Conservation (phyloP, 2,888 invertebrate genomes). For the Thymelicus lineola region DNA sequence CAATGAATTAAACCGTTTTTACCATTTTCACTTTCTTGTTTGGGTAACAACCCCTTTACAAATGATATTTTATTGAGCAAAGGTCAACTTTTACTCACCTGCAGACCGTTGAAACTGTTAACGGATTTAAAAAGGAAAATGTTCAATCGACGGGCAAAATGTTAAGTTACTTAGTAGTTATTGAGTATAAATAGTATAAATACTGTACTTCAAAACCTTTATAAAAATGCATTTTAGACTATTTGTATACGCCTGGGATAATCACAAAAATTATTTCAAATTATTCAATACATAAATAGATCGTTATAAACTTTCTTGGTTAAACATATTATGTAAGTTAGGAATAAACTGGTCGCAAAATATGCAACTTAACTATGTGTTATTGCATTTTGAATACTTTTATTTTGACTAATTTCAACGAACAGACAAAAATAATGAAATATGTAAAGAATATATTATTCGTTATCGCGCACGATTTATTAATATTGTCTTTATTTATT, state of each 20-base stretch:
- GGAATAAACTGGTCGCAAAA: no score
- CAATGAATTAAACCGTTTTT: constrained; percentile 40
- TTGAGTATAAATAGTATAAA: no score
- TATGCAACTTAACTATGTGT: no score
- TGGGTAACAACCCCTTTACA: constrained; percentile 18
- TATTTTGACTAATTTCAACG: no score
- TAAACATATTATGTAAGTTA: no score
- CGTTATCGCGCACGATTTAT: not conserved
- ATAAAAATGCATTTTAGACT: not conserved
- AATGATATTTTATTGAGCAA: constrained; percentile 23
- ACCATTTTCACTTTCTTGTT: constrained; percentile 49
- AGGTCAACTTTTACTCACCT: constrained; percentile 15
- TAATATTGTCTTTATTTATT: no score
- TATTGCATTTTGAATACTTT: no score
- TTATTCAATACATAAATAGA: no score
- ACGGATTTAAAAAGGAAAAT: not conserved
- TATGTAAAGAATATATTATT: not conserved
- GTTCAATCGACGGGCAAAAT: not conserved
- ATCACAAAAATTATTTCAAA: no score
- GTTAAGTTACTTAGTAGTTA: not conserved
- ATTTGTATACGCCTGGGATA: no score
- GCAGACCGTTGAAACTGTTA: not conserved
- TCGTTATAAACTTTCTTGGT: no score
- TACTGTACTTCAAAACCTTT: not conserved
- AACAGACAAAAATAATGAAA: no score